Evolutionary conservation across 2,113 vertebrate genomes (phyloP).

Genomic region (Aldabrachelys gigantea): DNA sequence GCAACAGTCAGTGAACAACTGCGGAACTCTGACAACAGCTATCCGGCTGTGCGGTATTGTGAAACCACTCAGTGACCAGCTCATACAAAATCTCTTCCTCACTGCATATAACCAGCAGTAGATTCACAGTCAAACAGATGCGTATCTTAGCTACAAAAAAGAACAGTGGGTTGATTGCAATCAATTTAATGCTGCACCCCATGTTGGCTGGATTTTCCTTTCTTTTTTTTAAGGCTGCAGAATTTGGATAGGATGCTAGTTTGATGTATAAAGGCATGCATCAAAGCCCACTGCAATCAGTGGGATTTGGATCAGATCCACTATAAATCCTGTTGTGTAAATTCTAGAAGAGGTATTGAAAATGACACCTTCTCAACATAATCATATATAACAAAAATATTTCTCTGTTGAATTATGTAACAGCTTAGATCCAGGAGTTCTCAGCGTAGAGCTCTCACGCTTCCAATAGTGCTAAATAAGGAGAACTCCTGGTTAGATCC

Average conservation of each 20-base stretch:
- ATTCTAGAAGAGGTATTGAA: background rate
- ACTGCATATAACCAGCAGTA: background rate
- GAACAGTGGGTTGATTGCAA: background rate
- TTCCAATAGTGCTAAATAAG: background rate
- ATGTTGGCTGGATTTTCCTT: background rate
- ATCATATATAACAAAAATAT: background rate
- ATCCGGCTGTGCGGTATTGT: background rate
- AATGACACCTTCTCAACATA: background rate
- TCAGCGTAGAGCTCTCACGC: background rate
- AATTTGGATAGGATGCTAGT: background rate
- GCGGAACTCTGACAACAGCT: constrained; percentile 70
- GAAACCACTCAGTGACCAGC: constrained; percentile 75
- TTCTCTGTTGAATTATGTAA: background rate
- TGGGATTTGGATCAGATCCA: constrained; percentile 8
- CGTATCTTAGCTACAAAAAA: background rate
- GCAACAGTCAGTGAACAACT: constrained; percentile 85
- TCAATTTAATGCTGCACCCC: background rate
- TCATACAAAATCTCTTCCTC: background rate
- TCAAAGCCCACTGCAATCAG: background rate
- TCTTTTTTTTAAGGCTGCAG: background rate
- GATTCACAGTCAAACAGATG: constrained; percentile 15
- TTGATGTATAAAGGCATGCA: background rate
- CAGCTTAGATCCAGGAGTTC: background rate
- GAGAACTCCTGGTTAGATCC: background rate
- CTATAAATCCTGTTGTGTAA: background rate